phyloP scores from a whole-genome alignment of 2,888 invertebrate genomes.

The Dolomedes plantarius region DNA sequence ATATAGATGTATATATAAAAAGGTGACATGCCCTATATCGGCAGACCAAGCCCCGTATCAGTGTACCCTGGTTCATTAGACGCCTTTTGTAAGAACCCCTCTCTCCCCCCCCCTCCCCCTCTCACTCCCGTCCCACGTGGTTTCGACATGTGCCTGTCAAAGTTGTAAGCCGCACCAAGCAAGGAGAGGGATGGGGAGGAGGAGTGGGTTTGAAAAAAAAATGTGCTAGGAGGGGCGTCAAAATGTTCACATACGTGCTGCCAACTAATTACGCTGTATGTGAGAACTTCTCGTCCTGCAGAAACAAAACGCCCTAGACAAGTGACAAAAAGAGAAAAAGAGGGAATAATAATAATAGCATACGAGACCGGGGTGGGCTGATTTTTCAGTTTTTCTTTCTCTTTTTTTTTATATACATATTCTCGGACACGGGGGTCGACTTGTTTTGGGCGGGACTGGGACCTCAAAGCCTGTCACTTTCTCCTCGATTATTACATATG shows the following conservation, averaged over 20 bases:
- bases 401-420: not conserved
- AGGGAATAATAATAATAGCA: not conserved
- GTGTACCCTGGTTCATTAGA: constrained; percentile 49
- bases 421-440: constrained; percentile 11
- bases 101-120: not conserved
- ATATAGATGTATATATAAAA: too few species aligned
- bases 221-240: not conserved
- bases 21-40: not conserved
- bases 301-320: constrained; percentile 61
- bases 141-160: constrained; percentile 50
- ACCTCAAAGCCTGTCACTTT: not conserved
- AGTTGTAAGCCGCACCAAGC: constrained; percentile 8
- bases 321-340: constrained; percentile 23
- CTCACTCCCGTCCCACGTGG: constrained; percentile 53
- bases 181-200: too few species aligned
- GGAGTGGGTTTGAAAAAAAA: too few species aligned
- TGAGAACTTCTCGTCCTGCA: constrained; percentile 47
- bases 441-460: not conserved
- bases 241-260: constrained; percentile 60
- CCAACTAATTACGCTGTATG: constrained; percentile 65
- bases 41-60: not conserved
- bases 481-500: not conserved
- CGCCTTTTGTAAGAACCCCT: constrained; percentile 45
- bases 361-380: not conserved
- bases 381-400: not conserved